Base-by-base conservation (phyloP, 2,888 invertebrate genomes). In the Chrysina gloriosa region DNA sequence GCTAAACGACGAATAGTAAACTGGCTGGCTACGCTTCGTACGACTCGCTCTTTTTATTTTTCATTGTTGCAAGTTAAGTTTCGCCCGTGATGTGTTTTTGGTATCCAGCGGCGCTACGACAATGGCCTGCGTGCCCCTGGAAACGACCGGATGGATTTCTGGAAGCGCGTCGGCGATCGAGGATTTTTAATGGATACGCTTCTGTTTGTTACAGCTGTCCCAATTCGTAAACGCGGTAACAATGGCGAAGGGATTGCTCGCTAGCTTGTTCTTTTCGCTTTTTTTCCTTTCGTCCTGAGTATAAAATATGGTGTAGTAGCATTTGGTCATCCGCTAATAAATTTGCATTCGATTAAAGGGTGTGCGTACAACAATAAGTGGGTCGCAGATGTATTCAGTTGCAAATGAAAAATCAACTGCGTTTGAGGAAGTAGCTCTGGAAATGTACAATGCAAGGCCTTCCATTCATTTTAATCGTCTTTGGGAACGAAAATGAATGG, bases 151-250 rank as follows among this genome's bases (percentile, higher is more conserved):
- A 77, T 76, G 73, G 75, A 74, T 77, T 77, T 77, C 75, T 75
- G 72, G 76, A 77, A 77, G 77, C 75, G 70, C 73, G 39, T 39
- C 25, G 34, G 11, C 58, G 58, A 58, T 58, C 72, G 75, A 73
- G 76, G 77, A 77, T 77, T 79, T 78, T 78, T 78, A 77, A 78
- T 77, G 75, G 75, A 73, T 74, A 71, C 42, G 42, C 63, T 50
- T 39, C 39, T 67, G 74, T 76, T 74, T 72, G 73, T 74, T 78
- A 80, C 80, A 80, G 80, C 80, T 81, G 80, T 79, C 77, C 77
- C 79, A 78, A 79, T 79, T 79, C 76, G 72, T 47, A 58, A 58
- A 56, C 36, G 58, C 39, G 50, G 29, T 50, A 50, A 58, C 39
- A 58, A 58, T 58, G 58, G 25, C 21, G 39, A 58, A 58, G 58